phyloP scores from a whole-genome alignment of 2,113 vertebrate genomes.

The Sarotherodon lohbergeri region DNA sequence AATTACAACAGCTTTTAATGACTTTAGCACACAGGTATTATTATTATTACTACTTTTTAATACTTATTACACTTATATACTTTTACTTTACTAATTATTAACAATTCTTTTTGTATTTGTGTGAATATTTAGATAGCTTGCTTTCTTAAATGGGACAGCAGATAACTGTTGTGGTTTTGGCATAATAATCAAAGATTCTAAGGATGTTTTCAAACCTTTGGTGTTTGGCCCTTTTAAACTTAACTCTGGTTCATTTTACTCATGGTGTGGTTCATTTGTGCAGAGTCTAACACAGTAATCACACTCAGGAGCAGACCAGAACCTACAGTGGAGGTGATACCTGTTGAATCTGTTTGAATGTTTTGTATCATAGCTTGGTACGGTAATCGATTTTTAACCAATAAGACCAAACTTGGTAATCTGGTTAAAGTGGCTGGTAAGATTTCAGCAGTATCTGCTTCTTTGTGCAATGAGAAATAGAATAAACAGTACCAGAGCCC shows the following conservation, averaged over 20 bases:
- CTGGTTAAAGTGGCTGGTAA: background rate
- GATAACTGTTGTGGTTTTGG: background rate
- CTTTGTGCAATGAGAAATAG: background rate
- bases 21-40: background rate
- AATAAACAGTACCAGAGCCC: background rate
- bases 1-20: background rate
- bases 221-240: background rate
- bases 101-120: background rate
- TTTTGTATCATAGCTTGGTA: background rate
- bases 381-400: background rate
- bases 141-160: rapidly evolving
- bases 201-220: background rate
- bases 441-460: background rate
- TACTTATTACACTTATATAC: background rate
- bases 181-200: rapidly evolving
- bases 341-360: background rate
- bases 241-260: background rate
- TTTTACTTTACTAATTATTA: background rate
- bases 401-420: background rate
- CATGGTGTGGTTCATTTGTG: background rate
- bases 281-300: background rate
- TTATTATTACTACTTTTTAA: background rate
- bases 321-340: rapidly evolving
- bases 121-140: rapidly evolving
- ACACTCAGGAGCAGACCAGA: rapidly evolving